phyloP scores from a whole-genome alignment of 2,113 vertebrate species.

The Heterocephalus glaber region DNA sequence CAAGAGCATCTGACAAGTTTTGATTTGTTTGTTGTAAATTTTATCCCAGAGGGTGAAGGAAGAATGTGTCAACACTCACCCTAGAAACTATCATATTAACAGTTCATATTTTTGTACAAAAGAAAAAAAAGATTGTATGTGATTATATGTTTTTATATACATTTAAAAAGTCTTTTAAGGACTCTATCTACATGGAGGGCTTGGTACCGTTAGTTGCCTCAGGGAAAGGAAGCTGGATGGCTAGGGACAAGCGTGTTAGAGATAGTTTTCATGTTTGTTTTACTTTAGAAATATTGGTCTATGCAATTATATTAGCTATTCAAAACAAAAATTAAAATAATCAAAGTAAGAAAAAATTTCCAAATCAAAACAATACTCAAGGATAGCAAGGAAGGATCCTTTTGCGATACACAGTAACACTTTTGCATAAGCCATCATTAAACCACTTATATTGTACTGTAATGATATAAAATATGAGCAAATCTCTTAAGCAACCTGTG shows the following conservation, averaged over 20 bases:
- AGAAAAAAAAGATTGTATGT: background rate
- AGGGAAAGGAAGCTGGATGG: background rate
- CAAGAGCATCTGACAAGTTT: conserved; percentile 22
- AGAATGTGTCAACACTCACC: background rate
- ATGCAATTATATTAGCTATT: conserved; percentile 2
- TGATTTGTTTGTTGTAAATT: conserved; percentile 43
- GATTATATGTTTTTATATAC: background rate
- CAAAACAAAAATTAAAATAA: background rate
- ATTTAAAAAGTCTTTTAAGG: background rate
- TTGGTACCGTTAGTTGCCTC: background rate
- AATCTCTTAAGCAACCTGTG: background rate
- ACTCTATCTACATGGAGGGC: background rate
- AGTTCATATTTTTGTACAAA: conserved; percentile 20
- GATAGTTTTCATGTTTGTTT: background rate
- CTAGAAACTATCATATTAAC: background rate
- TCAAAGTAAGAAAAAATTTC: background rate
- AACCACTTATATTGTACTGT: background rate
- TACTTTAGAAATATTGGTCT: background rate
- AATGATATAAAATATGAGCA: background rate
- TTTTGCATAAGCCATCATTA: background rate
- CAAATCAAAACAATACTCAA: background rate
- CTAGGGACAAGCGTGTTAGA: background rate
- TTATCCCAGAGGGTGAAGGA: background rate
- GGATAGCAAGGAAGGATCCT: background rate
- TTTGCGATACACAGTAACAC: background rate